Evolutionary conservation across 2,797 vertebrate species (phyloP), one percentile per base, ranked within the genome.

Genomic region (Hyperoplus lanceolatus): DNA sequence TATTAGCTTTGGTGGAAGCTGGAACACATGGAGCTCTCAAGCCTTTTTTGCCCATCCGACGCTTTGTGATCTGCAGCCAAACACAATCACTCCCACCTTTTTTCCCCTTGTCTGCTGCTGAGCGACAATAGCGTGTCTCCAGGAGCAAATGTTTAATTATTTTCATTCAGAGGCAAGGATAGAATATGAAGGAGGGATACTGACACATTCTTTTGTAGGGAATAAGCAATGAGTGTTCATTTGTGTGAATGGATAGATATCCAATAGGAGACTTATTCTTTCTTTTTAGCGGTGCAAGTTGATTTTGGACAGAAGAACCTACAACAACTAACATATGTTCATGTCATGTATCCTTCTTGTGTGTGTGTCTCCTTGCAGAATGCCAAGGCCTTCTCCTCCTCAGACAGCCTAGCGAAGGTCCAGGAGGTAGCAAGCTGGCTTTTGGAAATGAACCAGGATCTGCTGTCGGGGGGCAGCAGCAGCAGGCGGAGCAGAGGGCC

Each of bases 371-470:
- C 67, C 83, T 73, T 87, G 41, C 94, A 99, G 98, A 97, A 99
- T 99, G 97, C 96, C 97, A 99, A 99, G 96, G 91, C 95, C 91
- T 98, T 99, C 96, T 95, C 97, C 92, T 98, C 98, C 91, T 99
- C 97, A 96, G 97, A 98, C 96, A 98, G 97, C 97, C 96, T 99
- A 98, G 97, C 96, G 94, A 99, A 98, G 96, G 98, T 99, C 91
- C 98, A 99, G 96, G 98, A 99, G 97, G 97, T 99, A 96, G 98
- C 98, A 99, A 99, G 97, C 98, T 99, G 98, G 98, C 97, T 99
- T 98, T 99, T 99, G 98, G 98, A 99, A 97, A 99, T 99, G 98
- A 99, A 99, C 98, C 98, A 98, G 96, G 98, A 99, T 97, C 96
- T 99, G 97, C 97, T 99, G 96, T 99, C 98, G 97, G 97, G 97